Percentiles rank a stretch among this genome's conserved stretches.
Evolutionary conservation across 2,797 vertebrate species (phyloP).

Genomic region (Mormyrus hasselquistii): DNA sequence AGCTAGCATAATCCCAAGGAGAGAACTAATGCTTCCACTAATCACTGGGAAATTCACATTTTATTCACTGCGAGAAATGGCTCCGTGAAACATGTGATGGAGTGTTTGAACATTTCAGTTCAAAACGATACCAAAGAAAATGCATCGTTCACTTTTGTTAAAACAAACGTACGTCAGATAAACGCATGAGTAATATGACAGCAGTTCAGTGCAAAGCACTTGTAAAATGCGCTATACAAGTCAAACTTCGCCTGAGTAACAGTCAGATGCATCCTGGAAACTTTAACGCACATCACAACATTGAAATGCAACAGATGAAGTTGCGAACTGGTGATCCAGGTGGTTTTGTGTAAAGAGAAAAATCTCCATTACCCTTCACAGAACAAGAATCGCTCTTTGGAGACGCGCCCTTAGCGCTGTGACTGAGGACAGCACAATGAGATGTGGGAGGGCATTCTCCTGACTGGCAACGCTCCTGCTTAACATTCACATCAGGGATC

Average conservation of each 20-base stretch:
- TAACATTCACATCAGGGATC: constrained; percentile 3
- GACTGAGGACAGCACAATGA: not conserved
- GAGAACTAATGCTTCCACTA: constrained; percentile 57
- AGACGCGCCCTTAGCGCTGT: not conserved
- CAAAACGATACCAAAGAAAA: not conserved
- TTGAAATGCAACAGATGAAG: not conserved
- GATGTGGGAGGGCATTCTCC: not conserved
- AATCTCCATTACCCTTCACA: not conserved
- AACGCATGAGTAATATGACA: not conserved
- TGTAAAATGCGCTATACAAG: not conserved
- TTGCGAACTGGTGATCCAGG: not conserved
- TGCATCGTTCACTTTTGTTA: not conserved
- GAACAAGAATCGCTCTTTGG: not conserved
- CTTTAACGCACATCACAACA: not conserved
- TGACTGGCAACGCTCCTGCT: not conserved
- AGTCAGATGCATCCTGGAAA: not conserved
- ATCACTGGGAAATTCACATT: constrained; percentile 57
- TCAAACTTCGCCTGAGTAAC: not conserved
- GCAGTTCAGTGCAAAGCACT: not conserved
- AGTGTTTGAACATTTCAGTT: not conserved
- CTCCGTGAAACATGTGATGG: not conserved
- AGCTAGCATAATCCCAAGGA: constrained; percentile 58
- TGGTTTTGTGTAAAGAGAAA: not conserved
- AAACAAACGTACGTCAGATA: not conserved
- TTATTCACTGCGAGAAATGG: constrained; percentile 56